These are phyloP conservation scores for Physeter macrocephalus DNA, from an alignment of 2,113 vertebrate genomes.

Conservation along the genomic window DNA sequence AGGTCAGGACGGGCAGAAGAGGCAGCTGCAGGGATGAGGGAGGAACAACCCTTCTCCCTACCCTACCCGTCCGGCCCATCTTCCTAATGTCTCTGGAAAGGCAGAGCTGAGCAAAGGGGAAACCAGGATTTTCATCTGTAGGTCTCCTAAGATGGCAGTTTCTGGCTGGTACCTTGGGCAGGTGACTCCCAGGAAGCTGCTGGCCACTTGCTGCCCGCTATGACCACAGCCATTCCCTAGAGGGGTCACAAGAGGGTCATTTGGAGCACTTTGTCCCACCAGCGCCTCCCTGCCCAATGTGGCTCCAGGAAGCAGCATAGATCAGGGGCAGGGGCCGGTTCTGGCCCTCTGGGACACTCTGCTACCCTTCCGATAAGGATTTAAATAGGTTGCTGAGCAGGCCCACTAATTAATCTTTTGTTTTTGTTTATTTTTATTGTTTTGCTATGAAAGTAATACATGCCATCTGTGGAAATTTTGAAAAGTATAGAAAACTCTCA, in stretches of 20 bases:
- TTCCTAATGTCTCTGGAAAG: background rate
- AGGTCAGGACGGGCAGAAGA: background rate
- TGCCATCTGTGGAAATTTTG: conserved; percentile 15
- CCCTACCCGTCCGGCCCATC: background rate
- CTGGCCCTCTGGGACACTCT: background rate
- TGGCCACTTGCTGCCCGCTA: background rate
- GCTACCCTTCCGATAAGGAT: conserved; percentile 10
- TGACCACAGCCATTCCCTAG: background rate
- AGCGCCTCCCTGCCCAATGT: background rate
- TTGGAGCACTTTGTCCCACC: background rate
- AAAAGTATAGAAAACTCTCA: background rate
- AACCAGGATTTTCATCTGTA: background rate
- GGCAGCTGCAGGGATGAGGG: background rate
- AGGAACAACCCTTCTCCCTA: no score
- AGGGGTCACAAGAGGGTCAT: background rate
- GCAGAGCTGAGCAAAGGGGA: background rate
- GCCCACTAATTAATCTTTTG: conserved; percentile 20
- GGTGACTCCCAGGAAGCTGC: background rate
- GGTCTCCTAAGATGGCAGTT: background rate
- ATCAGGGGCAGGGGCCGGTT: background rate
- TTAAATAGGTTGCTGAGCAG: conserved; percentile 34
- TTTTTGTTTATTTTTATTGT: conserved; percentile 36
- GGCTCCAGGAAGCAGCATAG: background rate
- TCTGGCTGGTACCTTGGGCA: background rate
- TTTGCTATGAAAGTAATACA: conserved; percentile 31